phyloP scores from a whole-genome alignment of 2,888 invertebrate species.

The Drosophila pseudotalamancana region DNA sequence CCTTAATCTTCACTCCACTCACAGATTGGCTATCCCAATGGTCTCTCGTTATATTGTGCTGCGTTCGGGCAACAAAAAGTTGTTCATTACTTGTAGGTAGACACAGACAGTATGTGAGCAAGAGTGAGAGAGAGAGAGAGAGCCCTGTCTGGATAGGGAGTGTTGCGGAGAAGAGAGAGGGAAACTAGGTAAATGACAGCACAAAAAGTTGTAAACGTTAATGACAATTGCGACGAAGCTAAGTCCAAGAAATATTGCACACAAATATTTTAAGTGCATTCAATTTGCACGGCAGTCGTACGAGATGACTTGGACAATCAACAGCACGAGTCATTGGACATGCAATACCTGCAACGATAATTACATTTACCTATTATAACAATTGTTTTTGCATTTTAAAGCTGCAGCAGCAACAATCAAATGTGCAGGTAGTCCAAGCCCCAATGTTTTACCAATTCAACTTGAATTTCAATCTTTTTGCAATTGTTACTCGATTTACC shows the following conservation, averaged over 20 bases:
- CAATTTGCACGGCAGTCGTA: slow-evolving; percentile 45
- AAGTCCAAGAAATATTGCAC: slow-evolving; percentile 65
- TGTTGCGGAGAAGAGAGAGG: too few relatives aligned
- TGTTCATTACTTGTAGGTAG: slow-evolving; percentile 28
- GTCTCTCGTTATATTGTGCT: neutral
- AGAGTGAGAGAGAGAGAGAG: neutral
- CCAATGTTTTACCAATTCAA: slow-evolving; percentile 54
- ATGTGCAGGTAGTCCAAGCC: slow-evolving; percentile 30
- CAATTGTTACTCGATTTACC: too few relatives aligned
- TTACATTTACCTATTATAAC: slow-evolving; percentile 18
- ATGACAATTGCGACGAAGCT: slow-evolving; percentile 55
- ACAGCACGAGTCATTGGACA: slow-evolving; percentile 69
- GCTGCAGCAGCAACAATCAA: slow-evolving; percentile 42
- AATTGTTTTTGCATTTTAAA: slow-evolving; percentile 7
- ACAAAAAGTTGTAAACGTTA: slow-evolving; percentile 65
- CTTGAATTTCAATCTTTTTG: slow-evolving; percentile 13
- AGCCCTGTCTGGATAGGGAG: too few relatives aligned
- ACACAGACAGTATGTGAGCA: neutral
- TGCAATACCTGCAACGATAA: slow-evolving; percentile 26
- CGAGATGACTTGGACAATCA: slow-evolving; percentile 53
- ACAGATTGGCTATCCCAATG: slow-evolving; percentile 9
- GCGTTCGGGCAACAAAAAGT: slow-evolving; percentile 3
- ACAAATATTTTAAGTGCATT: slow-evolving; percentile 62
- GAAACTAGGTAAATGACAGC: slow-evolving; percentile 45
- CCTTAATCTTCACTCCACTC: slow-evolving; percentile 17